These are phyloP conservation scores for Drosophila lowei DNA, from an alignment of 1,140 invertebrate species.

Conservation along the genomic window DNA sequence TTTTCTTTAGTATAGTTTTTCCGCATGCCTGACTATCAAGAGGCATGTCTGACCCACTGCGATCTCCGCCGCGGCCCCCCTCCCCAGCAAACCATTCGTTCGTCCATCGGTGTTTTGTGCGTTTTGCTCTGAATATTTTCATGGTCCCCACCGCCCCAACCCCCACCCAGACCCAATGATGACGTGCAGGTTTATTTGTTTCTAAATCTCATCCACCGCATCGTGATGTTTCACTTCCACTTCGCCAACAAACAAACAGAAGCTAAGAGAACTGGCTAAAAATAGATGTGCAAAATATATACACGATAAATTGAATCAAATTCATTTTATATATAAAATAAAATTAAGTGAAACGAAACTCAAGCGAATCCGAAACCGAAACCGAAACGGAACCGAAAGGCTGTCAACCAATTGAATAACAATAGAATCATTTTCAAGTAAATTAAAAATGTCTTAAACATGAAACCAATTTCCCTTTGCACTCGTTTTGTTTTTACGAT, in stretches of 20 bases:
- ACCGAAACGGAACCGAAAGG: slow-evolving; percentile 25
- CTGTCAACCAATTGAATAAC: slow-evolving; percentile 14
- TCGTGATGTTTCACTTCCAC: slow-evolving; percentile 46
- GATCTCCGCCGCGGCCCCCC: too few relatives aligned
- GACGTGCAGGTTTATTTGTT: slow-evolving; percentile 55
- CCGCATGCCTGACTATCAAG: slow-evolving; percentile 23
- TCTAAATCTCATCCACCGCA: slow-evolving; percentile 39
- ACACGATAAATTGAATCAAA: slow-evolving; percentile 15
- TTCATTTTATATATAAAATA: too few relatives aligned
- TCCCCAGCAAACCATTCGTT: background rate
- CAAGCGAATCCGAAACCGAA: slow-evolving; percentile 12
- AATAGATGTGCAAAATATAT: slow-evolving; percentile 51
- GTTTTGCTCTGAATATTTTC: slow-evolving; percentile 38
- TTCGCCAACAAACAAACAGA: slow-evolving; percentile 19
- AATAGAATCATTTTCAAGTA: slow-evolving; percentile 30
- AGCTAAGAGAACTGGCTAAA: slow-evolving; percentile 44
- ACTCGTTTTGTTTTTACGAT: too few relatives aligned
- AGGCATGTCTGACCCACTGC: slow-evolving; percentile 31
- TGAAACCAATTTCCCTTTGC: background rate
- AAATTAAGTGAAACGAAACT: background rate
- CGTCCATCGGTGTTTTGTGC: background rate
- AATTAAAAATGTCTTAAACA: slow-evolving; percentile 34
- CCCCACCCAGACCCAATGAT: slow-evolving; percentile 1
- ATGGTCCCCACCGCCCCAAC: slow-evolving; percentile 9
- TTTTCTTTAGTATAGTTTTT: slow-evolving; percentile 19